Percentiles rank a stretch among this genome's conserved stretches.
Conservation (phyloP, 2,113 vertebrate species). For the Bubo blakistoni region DNA sequence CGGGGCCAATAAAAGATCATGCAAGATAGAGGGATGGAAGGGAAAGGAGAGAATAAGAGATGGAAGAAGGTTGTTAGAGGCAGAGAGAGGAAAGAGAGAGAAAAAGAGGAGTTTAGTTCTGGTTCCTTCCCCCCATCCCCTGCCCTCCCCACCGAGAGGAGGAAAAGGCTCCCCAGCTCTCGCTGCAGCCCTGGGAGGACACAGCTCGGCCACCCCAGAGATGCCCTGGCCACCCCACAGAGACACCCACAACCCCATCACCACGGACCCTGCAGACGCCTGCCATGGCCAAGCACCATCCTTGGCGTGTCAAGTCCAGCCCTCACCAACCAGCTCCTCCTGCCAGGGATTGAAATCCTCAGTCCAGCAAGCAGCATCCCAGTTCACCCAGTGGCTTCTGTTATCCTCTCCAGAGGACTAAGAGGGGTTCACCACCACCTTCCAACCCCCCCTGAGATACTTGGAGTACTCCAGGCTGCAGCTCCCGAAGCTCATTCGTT, state of each 20-base stretch:
- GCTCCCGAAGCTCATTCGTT: background rate
- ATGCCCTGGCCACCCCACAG: background rate
- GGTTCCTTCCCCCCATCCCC: background rate
- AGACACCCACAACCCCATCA: background rate
- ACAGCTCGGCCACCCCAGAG: background rate
- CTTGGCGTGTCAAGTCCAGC: background rate
- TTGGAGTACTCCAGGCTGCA: background rate
- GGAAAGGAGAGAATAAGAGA: slow-evolving; percentile 56
- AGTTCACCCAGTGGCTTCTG: background rate
- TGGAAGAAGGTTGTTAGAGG: slow-evolving; percentile 31
- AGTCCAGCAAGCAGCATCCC: background rate
- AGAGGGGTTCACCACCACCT: background rate
- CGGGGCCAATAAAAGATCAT: slow-evolving; percentile 83
- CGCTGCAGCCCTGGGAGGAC: background rate
- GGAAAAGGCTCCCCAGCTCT: background rate
- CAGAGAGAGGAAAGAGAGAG: slow-evolving; percentile 20
- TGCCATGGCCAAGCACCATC: rapidly evolving
- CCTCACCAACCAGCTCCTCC: background rate
- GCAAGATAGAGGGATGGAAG: slow-evolving; percentile 72
- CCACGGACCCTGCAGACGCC: background rate
- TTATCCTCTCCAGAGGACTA: background rate
- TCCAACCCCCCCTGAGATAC: background rate
- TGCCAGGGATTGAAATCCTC: background rate
- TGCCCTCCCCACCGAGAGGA: background rate
- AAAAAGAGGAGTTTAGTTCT: slow-evolving; percentile 54